phyloP scores from a whole-genome alignment of 2,888 invertebrate genomes.

The Tolmerus cingulatus region DNA sequence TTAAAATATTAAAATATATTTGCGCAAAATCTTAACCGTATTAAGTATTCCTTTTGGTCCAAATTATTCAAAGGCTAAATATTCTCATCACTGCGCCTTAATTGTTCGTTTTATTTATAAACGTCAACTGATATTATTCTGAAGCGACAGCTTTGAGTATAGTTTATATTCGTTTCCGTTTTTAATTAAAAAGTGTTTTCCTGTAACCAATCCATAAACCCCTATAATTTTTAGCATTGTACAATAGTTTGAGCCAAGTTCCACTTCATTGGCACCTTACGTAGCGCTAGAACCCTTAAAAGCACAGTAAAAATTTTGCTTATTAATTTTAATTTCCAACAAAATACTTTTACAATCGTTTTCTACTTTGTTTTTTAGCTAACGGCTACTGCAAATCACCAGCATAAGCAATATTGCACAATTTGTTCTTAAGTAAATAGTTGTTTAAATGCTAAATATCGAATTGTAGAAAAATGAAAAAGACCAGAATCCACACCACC shows the following conservation, averaged over 20 bases:
- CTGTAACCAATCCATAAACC: neutral
- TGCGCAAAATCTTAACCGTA: too few relatives aligned
- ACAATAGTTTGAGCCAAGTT: neutral
- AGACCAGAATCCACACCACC: neutral
- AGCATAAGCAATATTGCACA: neutral
- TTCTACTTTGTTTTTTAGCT: neutral
- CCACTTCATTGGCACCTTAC: neutral
- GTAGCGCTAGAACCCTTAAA: neutral
- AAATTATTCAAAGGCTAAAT: neutral
- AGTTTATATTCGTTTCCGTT: neutral
- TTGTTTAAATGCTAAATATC: neutral
- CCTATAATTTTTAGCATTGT: neutral
- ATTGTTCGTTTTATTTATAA: neutral
- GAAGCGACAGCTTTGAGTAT: neutral
- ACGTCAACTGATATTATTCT: neutral
- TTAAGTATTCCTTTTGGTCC: too few relatives aligned
- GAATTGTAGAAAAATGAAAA: neutral
- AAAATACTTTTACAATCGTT: neutral
- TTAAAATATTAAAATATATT: too few relatives aligned
- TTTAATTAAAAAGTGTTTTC: neutral
- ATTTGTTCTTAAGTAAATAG: neutral
- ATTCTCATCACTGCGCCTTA: neutral
- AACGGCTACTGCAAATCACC: neutral
- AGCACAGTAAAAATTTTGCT: neutral
- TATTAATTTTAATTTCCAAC: neutral